Conservation (phyloP, 2,888 invertebrate species). For the Eudasyphora cyanicolor region DNA sequence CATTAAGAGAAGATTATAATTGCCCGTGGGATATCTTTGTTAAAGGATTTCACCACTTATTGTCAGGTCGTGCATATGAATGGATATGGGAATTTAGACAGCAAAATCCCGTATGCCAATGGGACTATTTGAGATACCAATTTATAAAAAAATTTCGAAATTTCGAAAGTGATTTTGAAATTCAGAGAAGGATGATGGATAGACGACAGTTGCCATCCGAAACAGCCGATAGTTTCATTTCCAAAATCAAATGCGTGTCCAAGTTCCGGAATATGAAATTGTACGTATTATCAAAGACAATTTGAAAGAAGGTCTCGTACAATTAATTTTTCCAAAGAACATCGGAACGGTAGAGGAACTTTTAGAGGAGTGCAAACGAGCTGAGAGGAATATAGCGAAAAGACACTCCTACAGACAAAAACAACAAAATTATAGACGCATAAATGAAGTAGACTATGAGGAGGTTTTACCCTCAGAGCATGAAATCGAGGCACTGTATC, state of each 20-base stretch:
- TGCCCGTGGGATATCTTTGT: slow-evolving; percentile 24
- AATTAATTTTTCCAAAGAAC: too few relatives aligned
- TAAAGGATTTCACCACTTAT: slow-evolving; percentile 30
- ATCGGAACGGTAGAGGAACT: too few relatives aligned
- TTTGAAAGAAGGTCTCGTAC: too few relatives aligned
- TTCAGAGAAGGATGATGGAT: slow-evolving; percentile 8
- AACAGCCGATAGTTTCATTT: not conserved
- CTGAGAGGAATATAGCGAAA: too few relatives aligned
- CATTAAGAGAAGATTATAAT: not conserved
- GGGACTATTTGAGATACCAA: not conserved
- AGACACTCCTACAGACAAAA: too few relatives aligned
- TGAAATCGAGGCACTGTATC: not conserved
- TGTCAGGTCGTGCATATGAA: not conserved
- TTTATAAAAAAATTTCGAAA: slow-evolving; percentile 7
- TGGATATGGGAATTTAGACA: too few relatives aligned
- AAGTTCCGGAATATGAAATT: not conserved
- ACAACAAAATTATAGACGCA: too few relatives aligned
- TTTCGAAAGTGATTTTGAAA: too few relatives aligned
- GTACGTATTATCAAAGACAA: too few relatives aligned
- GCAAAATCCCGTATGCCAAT: slow-evolving; percentile 5
- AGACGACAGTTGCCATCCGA: not conserved
- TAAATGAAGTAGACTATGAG: too few relatives aligned
- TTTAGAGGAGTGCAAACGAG: too few relatives aligned
- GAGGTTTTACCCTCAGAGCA: slow-evolving; percentile 5
- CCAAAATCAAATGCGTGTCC: slow-evolving; percentile 16